These are phyloP conservation scores for Lampris megalopsis DNA, from an alignment of 2,113 vertebrate genomes.

Conservation along the genomic window DNA sequence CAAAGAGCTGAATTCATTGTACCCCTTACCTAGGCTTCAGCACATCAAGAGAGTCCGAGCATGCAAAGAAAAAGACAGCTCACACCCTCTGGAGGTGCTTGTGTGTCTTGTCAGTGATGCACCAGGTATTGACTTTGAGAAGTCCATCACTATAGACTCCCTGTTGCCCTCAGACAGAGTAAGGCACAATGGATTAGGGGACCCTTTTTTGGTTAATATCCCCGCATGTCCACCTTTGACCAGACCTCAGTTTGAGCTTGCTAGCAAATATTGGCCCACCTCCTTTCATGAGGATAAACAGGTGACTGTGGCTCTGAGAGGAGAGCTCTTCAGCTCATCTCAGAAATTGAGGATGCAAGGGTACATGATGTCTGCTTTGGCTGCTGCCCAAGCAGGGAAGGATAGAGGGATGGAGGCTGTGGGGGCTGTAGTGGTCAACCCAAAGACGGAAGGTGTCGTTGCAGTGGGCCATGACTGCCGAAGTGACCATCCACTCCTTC, in stretches of 20 bases:
- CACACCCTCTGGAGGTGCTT: slow-evolving; percentile 83
- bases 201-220: slow-evolving; percentile 84
- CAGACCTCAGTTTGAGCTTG: slow-evolving; percentile 86
- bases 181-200: slow-evolving; percentile 76
- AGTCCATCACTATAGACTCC: slow-evolving; percentile 38
- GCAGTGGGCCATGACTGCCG: slow-evolving; percentile 86
- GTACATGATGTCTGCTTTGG: slow-evolving; percentile 84
- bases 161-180: slow-evolving; percentile 70
- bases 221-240: slow-evolving; percentile 84
- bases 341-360: slow-evolving; percentile 80
- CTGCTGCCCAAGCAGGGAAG: slow-evolving; percentile 70
- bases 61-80: slow-evolving; percentile 40
- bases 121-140: background rate
- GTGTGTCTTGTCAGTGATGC: slow-evolving; percentile 79
- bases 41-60: slow-evolving; percentile 89
- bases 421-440: slow-evolving; percentile 85
- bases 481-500: slow-evolving; percentile 78
- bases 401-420: slow-evolving; percentile 78
- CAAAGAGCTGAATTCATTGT: slow-evolving; percentile 72
- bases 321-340: slow-evolving; percentile 77
- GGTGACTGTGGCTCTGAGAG: slow-evolving; percentile 77
- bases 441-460: slow-evolving; percentile 69
- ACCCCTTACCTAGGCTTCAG: slow-evolving; percentile 78
- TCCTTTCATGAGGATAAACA: slow-evolving; percentile 89
- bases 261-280: slow-evolving; percentile 86